phyloP scores from a whole-genome alignment of 2,888 invertebrate genomes.

The Trichopria drosophilae region DNA sequence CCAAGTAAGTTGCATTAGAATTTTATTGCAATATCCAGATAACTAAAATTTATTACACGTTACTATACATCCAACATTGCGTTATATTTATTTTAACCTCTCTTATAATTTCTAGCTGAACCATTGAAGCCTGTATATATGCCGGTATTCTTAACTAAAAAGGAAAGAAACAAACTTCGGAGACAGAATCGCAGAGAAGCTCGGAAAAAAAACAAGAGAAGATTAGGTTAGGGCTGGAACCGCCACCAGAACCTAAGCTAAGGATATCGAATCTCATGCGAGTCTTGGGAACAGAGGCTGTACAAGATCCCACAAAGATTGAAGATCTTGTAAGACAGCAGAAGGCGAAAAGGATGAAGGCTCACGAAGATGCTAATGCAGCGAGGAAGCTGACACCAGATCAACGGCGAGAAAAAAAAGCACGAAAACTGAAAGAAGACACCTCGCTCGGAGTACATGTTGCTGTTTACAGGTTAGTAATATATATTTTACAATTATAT shows the following conservation, averaged over 20 bases:
- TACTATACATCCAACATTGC: conserved; percentile 3
- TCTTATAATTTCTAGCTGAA: conserved; percentile 65
- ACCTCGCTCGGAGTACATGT: conserved; percentile 88
- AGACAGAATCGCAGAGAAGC: conserved; percentile 93
- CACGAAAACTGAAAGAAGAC: conserved; percentile 86
- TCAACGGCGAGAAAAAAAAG: conserved; percentile 90
- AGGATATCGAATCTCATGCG: conserved; percentile 97
- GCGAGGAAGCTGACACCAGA: conserved; percentile 91
- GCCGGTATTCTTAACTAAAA: conserved; percentile 94
- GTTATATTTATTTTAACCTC: conserved; percentile 23
- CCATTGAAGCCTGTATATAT: conserved; percentile 82
- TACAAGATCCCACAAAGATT: conserved; percentile 98
- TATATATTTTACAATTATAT: too few relatives aligned
- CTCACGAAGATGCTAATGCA: conserved; percentile 93
- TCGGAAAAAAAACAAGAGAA: conserved; percentile 99
- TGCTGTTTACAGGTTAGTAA: conserved; percentile 77
- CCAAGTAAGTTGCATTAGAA: conserved; percentile 71
- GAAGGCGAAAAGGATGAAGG: conserved; percentile 93
- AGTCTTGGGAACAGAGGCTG: conserved; percentile 95
- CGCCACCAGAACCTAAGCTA: conserved; percentile 94
- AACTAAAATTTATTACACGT: not conserved
- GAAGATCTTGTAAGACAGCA: conserved; percentile 98
- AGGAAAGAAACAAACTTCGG: conserved; percentile 93
- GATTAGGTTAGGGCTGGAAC: conserved; percentile 89
- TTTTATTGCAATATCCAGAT: not conserved